Percentiles rank a stretch among this genome's conserved stretches.
phyloP scores from a whole-genome alignment of 2,797 vertebrate species.

The Chaunax sp. region DNA sequence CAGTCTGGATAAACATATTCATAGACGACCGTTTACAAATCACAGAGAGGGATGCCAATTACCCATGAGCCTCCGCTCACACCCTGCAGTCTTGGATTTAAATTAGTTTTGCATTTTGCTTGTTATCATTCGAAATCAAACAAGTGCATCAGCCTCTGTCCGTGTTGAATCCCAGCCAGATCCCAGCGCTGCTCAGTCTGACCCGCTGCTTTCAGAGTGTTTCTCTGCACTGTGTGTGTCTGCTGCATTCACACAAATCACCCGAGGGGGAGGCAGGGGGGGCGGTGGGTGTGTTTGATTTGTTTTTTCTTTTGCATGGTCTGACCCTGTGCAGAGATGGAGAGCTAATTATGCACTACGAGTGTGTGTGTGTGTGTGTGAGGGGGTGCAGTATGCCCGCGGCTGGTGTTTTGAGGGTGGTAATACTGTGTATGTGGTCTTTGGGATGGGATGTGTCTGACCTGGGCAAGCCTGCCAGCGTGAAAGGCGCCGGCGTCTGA shows the following conservation, averaged over 20 bases:
- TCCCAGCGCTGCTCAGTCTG: slow-evolving; percentile 37
- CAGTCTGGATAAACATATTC: slow-evolving; percentile 39
- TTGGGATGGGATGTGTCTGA: slow-evolving; percentile 54
- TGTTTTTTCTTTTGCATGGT: slow-evolving; percentile 9
- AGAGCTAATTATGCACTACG: slow-evolving; percentile 55
- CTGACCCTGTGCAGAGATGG: slow-evolving; percentile 46
- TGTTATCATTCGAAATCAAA: slow-evolving; percentile 58
- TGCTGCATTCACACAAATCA: slow-evolving; percentile 27
- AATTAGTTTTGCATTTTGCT: slow-evolving; percentile 56
- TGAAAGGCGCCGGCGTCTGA: slow-evolving; percentile 58
- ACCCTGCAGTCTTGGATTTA: slow-evolving; percentile 28
- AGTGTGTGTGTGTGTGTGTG: slow-evolving; percentile 12
- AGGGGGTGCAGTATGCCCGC: slow-evolving; percentile 27
- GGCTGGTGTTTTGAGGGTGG: slow-evolving; percentile 55
- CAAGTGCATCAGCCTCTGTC: slow-evolving; percentile 51
- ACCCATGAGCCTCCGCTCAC: slow-evolving; percentile 46
- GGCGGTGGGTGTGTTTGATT: not conserved
- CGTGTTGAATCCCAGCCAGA: slow-evolving; percentile 44
- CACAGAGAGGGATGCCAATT: slow-evolving; percentile 33
- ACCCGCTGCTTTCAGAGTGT: slow-evolving; percentile 32
- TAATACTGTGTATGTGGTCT: slow-evolving; percentile 44
- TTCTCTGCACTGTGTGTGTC: slow-evolving; percentile 20
- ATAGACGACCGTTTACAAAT: slow-evolving; percentile 34
- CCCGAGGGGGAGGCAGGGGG: slow-evolving; percentile 23
- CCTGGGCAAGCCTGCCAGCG: slow-evolving; percentile 60